Percentiles rank a stretch among this genome's conserved stretches.
These are phyloP conservation scores for Leucopsar rothschildi DNA, from an alignment of 2,113 vertebrate genomes.

Conservation along the genomic window DNA sequence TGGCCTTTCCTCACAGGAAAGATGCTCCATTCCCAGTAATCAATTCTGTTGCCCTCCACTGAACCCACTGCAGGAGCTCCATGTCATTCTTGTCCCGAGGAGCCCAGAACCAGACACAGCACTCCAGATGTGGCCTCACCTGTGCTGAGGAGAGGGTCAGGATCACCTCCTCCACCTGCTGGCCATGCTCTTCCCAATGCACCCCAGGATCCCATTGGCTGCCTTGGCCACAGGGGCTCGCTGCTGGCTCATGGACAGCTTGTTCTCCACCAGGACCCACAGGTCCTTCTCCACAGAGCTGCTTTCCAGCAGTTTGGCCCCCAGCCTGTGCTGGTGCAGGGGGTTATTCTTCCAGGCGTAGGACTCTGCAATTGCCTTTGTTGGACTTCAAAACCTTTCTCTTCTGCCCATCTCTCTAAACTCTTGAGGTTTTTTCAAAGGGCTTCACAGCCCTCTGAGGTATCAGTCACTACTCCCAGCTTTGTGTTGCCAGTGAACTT, in stretches of 20 bases:
- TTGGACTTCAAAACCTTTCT: neutral
- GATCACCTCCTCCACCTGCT: neutral
- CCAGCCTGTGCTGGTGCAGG: neutral
- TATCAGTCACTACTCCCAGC: neutral
- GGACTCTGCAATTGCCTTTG: neutral
- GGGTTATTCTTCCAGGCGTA: too few relatives aligned
- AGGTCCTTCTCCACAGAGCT: neutral
- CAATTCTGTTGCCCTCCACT: neutral
- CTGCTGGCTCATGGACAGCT: neutral
- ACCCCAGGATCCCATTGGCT: rapidly evolving
- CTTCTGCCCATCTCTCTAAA: neutral
- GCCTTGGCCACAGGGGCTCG: neutral
- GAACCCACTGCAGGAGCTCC: neutral
- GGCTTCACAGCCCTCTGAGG: neutral
- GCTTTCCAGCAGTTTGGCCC: neutral
- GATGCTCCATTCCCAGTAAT: neutral
- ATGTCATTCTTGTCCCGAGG: neutral
- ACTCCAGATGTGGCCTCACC: neutral
- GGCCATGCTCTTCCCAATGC: neutral
- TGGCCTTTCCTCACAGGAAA: neutral
- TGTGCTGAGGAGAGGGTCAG: neutral
- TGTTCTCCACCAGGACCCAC: neutral
- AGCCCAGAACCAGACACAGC: neutral
- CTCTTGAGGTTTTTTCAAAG: neutral
- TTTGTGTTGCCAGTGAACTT: neutral